Evolutionary conservation across 2,113 vertebrate species (phyloP), one percentile per base, ranked within the genome.

Genomic region (Ascaphus truei): DNA sequence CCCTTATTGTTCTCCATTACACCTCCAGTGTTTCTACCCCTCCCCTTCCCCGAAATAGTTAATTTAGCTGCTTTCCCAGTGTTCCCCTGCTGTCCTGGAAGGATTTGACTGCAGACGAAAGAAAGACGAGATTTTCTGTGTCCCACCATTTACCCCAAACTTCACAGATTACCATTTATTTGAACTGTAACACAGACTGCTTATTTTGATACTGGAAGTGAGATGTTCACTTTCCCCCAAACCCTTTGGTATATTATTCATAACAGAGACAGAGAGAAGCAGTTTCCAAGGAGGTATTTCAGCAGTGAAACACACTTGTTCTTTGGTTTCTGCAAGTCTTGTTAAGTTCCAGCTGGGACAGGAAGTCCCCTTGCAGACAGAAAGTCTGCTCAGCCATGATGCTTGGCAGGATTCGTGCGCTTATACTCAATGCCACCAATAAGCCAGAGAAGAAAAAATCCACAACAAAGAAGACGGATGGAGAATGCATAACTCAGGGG

Each of bases 281-380:
- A 80, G 72, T 78, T 64, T 80, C 76, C 56, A 25, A 43, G 56
- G 74, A 66, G 60, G 80, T 74, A 48, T 75, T 75, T 27, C 58
- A 68, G 72, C 75, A 29, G 76, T 60, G 60, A 29, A 79, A 82
- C 77, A 83, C 83, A 75, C 68, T 65, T 74, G 30, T 72, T 79
- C 86, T 86, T 84, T 79, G 79, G 37, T 86, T 78, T 74, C 65
- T 58, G 64, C 55, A 72, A 80, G 74, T 48, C 57, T 75, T 72
- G 72, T 57, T 67, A 58, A 81, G 74, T 68, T 71, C 73, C 79
- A 76, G 72, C 60, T 63, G 86, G 85, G 85, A 87, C 85, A 80
- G 86, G 86, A 87, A 87, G 86, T 87, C 86, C 86, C 86, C 33
- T 53, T 39, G 85, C 86, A 88, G 86, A 88, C 86, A 88, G 55